Percentiles rank a stretch among this genome's conserved stretches.
These are phyloP conservation scores for Eumerus sabulonum DNA, from an alignment of 2,888 invertebrate genomes.

Conservation along the genomic window DNA sequence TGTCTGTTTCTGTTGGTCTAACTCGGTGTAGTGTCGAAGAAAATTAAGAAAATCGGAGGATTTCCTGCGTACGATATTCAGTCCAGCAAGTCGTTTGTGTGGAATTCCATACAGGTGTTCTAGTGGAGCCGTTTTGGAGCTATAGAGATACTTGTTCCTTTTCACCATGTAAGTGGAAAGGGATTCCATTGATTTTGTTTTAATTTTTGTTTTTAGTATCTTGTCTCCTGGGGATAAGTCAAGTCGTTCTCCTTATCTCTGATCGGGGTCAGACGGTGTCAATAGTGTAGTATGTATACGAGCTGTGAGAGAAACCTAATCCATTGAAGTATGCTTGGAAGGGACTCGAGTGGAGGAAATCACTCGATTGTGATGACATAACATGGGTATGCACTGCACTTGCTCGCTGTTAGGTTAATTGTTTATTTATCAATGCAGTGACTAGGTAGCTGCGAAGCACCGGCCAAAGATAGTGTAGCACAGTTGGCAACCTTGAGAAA, in stretches of 20 bases:
- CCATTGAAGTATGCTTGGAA: neutral
- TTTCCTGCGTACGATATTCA: too few species aligned
- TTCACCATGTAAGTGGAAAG: conserved; percentile 32
- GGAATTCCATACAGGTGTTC: too few species aligned
- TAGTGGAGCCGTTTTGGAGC: too few species aligned
- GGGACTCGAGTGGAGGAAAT: neutral
- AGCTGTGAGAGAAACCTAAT: neutral
- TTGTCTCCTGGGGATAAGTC: too few species aligned
- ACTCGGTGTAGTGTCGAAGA: too few species aligned
- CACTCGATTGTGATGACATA: conserved; percentile 28
- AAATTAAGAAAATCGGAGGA: too few species aligned
- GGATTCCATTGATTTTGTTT: too few species aligned
- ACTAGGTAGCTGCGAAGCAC: too few species aligned
- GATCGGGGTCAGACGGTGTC: conserved; percentile 1
- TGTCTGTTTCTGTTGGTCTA: neutral
- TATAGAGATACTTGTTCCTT: neutral
- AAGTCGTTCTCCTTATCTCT: neutral
- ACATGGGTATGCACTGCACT: conserved; percentile 10
- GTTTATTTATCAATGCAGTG: too few species aligned
- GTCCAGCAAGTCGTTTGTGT: too few species aligned
- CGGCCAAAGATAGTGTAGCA: neutral
- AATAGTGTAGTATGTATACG: conserved; percentile 2
- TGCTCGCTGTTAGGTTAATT: neutral
- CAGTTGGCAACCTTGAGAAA: conserved; percentile 13
- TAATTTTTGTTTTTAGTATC: conserved; percentile 21